Evolutionary conservation across 1,140 invertebrate genomes (phyloP).

Genomic region (Asobara japonica): DNA sequence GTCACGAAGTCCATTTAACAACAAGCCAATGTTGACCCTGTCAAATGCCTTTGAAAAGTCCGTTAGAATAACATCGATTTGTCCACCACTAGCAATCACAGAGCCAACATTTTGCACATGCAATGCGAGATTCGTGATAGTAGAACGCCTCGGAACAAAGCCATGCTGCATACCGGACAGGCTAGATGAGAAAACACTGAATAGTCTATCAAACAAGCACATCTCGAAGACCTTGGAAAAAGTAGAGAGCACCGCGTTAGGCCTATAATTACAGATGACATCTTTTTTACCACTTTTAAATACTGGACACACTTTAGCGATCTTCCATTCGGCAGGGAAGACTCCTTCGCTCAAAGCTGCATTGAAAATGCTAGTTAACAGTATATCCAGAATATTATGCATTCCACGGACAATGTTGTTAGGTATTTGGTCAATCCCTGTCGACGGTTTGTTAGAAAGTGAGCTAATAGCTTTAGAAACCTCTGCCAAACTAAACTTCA

Average conservation of each 20-base stretch:
- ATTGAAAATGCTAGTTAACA: too few species aligned
- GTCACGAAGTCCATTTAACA: slow-evolving; percentile 1
- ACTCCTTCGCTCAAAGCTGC: too few species aligned
- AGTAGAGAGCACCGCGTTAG: slow-evolving; percentile 43
- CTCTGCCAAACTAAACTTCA: too few species aligned
- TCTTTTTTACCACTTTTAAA: slow-evolving; percentile 15
- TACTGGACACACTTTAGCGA: background rate
- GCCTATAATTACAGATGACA: slow-evolving; percentile 41
- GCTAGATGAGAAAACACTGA: background rate
- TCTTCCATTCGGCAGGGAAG: slow-evolving; percentile 29
- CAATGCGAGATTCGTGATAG: slow-evolving; percentile 38
- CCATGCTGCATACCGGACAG: slow-evolving; percentile 43
- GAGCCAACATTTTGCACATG: slow-evolving; percentile 37
- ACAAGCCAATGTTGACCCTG: slow-evolving; percentile 30
- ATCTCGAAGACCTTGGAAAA: slow-evolving; percentile 48
- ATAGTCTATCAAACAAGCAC: slow-evolving; percentile 28
- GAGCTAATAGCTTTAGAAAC: too few species aligned
- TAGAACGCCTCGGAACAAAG: slow-evolving; percentile 39
- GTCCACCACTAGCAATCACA: slow-evolving; percentile 36
- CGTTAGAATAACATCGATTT: slow-evolving; percentile 49
- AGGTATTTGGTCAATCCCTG: too few species aligned
- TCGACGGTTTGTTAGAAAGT: too few species aligned
- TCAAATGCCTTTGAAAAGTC: slow-evolving; percentile 53
- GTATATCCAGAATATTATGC: too few species aligned
- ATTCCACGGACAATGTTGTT: too few species aligned